These are phyloP conservation scores for Chitala chitala DNA, from an alignment of 2,113 vertebrate genomes.

Conservation along the genomic window DNA sequence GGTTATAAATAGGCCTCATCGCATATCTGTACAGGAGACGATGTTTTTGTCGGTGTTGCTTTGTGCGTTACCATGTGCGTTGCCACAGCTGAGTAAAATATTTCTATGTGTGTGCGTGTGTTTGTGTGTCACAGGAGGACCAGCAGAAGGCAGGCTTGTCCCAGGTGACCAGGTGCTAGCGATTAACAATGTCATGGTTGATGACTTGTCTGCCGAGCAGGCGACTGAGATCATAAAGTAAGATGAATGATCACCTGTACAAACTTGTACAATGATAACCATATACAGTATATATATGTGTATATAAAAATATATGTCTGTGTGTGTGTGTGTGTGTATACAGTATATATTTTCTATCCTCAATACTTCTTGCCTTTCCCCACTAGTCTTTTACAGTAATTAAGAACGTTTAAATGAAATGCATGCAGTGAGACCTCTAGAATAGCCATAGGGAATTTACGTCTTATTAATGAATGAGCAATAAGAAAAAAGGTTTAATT, in stretches of 20 bases:
- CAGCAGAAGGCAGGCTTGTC: conserved; percentile 83
- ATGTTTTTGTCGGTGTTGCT: background rate
- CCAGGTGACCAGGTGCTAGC: conserved; percentile 82
- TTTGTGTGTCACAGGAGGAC: conserved; percentile 67
- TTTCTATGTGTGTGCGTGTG: conserved; percentile 29
- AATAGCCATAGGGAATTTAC: background rate
- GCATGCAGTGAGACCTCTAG: background rate
- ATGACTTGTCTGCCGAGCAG: conserved; percentile 68
- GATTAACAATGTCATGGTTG: conserved; percentile 71
- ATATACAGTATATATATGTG: too few species aligned
- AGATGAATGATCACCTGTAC: conserved; percentile 16
- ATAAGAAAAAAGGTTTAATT: too few species aligned
- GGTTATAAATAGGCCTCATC: conserved; percentile 57
- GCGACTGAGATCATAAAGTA: conserved; percentile 79
- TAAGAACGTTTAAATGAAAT: background rate
- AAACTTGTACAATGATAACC: too few species aligned
- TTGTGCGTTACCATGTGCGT: conserved; percentile 23
- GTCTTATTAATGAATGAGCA: conserved; percentile 1
- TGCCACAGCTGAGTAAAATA: background rate
- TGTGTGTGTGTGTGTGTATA: background rate
- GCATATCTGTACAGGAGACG: conserved; percentile 33
- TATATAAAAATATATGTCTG: background rate
- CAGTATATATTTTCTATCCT: background rate
- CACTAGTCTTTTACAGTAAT: background rate
- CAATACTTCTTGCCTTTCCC: conserved; percentile 15